Conservation (phyloP, 1,140 invertebrate genomes). For the Zaprionus inermis region DNA sequence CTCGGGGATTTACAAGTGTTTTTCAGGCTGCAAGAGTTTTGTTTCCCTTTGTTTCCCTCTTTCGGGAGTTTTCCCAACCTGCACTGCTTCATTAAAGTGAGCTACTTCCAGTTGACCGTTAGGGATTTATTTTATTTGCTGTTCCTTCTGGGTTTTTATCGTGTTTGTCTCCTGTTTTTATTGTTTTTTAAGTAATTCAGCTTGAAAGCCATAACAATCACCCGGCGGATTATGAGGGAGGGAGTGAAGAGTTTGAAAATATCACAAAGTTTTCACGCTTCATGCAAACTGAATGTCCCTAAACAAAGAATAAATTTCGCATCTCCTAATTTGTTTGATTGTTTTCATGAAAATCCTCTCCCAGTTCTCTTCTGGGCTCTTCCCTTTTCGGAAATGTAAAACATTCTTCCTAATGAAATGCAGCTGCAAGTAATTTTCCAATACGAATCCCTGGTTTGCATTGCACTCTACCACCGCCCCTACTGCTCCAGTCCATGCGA, state of each 20-base stretch:
- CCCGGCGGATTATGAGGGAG: not conserved
- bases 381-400: not conserved
- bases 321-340: not conserved
- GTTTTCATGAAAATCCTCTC: not conserved
- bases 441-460: not conserved
- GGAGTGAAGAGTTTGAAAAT: not conserved
- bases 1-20: constrained; percentile 71
- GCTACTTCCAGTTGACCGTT: constrained; percentile 51
- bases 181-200: too few species aligned
- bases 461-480: too few species aligned
- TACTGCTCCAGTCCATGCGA: not conserved
- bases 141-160: constrained; percentile 1
- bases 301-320: too few species aligned
- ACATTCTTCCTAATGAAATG: not conserved
- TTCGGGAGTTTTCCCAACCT: constrained; percentile 6
- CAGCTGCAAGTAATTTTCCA: constrained; percentile 15
- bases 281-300: too few species aligned
- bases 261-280: not conserved
- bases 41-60: constrained; percentile 3
- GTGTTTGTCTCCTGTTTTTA: constrained; percentile 3
- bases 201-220: not conserved
- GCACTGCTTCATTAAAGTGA: constrained; percentile 37
- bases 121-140: constrained; percentile 29
- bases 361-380: not conserved
- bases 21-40: constrained; percentile 42